These are phyloP conservation scores for Aurelia aurita DNA, from an alignment of 30 jellyfish, hydroid and myxozoan species.

Conservation along the genomic window DNA sequence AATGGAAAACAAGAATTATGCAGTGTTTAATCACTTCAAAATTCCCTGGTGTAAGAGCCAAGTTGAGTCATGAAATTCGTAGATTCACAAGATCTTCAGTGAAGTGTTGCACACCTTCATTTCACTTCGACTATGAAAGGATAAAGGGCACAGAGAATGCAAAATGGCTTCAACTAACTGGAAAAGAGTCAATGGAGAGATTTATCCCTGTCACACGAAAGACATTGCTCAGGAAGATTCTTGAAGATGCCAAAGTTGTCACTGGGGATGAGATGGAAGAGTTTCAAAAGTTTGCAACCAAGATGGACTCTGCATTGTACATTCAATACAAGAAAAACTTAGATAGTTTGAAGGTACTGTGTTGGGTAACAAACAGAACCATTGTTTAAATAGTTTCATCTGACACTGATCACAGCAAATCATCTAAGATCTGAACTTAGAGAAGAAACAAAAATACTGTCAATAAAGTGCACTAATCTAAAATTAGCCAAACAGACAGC, in stretches of 20 bases:
- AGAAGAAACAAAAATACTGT: too few relatives aligned
- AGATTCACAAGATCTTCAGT: too few relatives aligned
- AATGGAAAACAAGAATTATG: too few relatives aligned
- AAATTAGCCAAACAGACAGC: too few relatives aligned
- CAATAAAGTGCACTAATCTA: too few relatives aligned
- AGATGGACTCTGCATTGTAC: constrained; percentile 50
- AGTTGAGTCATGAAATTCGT: too few relatives aligned
- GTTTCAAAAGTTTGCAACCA: constrained; percentile 60
- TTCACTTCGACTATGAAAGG: constrained; percentile 66
- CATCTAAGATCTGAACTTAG: too few relatives aligned
- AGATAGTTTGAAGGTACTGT: constrained; percentile 46
- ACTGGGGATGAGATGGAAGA: constrained; percentile 1
- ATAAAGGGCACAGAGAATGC: constrained; percentile 40
- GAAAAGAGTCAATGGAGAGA: constrained; percentile 43
- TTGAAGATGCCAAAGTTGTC: constrained; percentile 48
- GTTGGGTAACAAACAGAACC: not conserved
- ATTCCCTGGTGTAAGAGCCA: too few relatives aligned
- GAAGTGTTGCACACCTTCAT: not conserved
- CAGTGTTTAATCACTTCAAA: too few relatives aligned
- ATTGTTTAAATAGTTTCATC: not conserved
- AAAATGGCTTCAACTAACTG: constrained; percentile 67
- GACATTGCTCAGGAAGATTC: constrained; percentile 31
- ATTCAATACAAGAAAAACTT: constrained; percentile 35
- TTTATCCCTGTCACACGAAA: constrained; percentile 68
- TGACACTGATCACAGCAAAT: too few relatives aligned